phyloP scores from a whole-genome alignment of 2,113 vertebrate species.

The Trachemys scripta region DNA sequence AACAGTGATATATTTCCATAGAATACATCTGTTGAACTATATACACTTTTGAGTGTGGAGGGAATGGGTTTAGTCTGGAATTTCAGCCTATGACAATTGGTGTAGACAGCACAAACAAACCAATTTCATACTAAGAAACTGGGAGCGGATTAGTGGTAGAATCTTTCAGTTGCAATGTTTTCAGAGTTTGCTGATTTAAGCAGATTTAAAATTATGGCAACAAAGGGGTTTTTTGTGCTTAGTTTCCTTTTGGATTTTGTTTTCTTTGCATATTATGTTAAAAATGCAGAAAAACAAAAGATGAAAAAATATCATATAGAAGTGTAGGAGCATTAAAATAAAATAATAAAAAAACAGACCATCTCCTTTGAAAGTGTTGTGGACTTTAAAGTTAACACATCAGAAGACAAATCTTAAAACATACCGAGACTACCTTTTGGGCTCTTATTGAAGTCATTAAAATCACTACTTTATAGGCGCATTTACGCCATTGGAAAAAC shows the following conservation, averaged over 20 bases:
- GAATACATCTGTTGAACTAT: not conserved
- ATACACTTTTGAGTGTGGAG: not conserved
- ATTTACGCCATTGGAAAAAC: not conserved
- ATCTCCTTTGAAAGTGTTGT: not conserved
- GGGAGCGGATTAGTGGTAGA: not conserved
- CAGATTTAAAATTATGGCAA: not conserved
- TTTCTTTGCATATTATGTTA: not conserved
- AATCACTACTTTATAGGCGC: not conserved
- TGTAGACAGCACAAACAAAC: not conserved
- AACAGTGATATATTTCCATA: not conserved
- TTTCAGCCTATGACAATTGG: not conserved
- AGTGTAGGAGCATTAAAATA: not conserved
- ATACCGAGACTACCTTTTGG: not conserved
- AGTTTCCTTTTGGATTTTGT: not conserved
- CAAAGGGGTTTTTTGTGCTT: not conserved
- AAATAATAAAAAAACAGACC: not conserved
- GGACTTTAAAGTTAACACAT: not conserved
- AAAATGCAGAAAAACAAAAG: accelerated
- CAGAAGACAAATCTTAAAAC: not conserved
- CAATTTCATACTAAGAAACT: not conserved
- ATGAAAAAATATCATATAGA: not conserved
- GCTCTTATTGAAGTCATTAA: not conserved
- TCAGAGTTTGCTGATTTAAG: not conserved
- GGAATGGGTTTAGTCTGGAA: not conserved
- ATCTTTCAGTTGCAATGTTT: not conserved